Conservation (phyloP, 23 tunicate genomes). For the Aplidium turbinatum region DNA sequence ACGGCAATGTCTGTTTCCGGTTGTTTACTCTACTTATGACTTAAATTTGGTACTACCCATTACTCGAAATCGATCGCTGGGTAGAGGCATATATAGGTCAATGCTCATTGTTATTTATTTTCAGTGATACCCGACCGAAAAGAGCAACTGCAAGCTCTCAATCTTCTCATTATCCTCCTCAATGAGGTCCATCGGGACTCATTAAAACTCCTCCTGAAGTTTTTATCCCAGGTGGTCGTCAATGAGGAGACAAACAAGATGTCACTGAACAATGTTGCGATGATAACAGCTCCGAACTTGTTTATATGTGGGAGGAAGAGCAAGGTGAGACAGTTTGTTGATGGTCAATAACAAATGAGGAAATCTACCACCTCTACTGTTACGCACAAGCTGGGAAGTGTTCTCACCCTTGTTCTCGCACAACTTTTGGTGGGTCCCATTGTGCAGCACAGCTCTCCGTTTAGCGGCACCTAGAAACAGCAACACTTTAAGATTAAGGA, state of each 20-base stretch:
- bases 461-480: no score
- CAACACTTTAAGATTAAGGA: no score
- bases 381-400: no score
- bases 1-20: not conserved
- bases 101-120: constrained; percentile 12
- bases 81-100: not conserved
- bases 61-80: no score
- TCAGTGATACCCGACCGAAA: constrained; percentile 80
- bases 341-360: no score
- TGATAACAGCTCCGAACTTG: constrained; percentile 93
- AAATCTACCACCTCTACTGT: no score
- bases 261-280: constrained; percentile 90
- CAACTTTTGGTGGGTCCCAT: no score
- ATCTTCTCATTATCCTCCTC: constrained; percentile 74
- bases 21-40: not conserved
- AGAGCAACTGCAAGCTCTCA: constrained; percentile 88
- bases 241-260: constrained; percentile 70
- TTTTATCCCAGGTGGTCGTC: constrained; percentile 61
- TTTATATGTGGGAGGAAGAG: constrained; percentile 69
- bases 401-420: no score
- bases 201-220: constrained; percentile 66
- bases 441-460: no score
- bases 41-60: no score
- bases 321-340: constrained; percentile 69
- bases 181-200: constrained; percentile 82